phyloP scores from a whole-genome alignment of 1,140 invertebrate genomes.

The Papilio aristodemus region DNA sequence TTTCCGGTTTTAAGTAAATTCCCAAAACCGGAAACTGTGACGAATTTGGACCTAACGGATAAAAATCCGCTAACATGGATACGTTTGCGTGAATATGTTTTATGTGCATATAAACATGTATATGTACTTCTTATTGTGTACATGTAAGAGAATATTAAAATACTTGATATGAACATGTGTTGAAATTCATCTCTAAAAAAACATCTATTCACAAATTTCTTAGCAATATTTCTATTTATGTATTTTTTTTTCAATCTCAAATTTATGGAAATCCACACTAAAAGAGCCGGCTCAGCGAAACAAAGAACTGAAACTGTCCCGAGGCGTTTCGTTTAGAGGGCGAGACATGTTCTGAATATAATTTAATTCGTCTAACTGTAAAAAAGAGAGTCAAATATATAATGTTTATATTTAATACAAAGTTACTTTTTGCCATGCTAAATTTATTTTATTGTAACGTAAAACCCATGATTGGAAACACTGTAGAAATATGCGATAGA shows the following conservation, averaged over 20 bases:
- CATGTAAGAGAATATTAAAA: background rate
- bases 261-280: constrained; percentile 26
- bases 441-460: background rate
- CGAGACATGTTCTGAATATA: constrained; percentile 29
- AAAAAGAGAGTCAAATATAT: constrained; percentile 5
- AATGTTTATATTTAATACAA: background rate
- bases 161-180: too few species aligned
- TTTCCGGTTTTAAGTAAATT: background rate
- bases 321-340: constrained; percentile 26
- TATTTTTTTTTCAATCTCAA: constrained; percentile 25
- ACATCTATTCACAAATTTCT: background rate
- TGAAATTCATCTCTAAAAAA: background rate
- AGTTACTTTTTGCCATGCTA: background rate
- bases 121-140: background rate
- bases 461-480: background rate
- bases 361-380: constrained; percentile 13
- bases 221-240: constrained; percentile 1
- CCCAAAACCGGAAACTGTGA: background rate
- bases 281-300: constrained; percentile 23
- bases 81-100: too few species aligned
- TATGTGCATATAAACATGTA: too few species aligned
- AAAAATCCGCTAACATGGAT: too few species aligned
- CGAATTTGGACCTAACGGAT: too few species aligned
- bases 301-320: constrained; percentile 25
- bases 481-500: background rate